Conservation (phyloP, 2,888 invertebrate species). For the Eucera pruinosa region DNA sequence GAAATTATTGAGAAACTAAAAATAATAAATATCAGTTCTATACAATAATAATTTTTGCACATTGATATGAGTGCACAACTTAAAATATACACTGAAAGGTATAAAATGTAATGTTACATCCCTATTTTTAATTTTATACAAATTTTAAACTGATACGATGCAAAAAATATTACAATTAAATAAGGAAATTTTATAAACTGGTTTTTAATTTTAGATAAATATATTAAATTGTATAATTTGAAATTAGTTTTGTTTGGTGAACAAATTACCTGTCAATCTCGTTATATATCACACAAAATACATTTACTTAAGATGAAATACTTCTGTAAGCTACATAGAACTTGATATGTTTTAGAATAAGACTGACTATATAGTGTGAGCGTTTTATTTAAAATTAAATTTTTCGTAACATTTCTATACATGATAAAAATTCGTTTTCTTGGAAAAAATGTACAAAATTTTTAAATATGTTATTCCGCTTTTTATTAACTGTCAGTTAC, state of each 20-base stretch:
- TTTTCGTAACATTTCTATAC: neutral
- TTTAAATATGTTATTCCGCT: neutral
- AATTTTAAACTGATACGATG: neutral
- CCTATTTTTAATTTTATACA: slow-evolving; percentile 16
- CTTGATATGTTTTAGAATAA: slow-evolving; percentile 2
- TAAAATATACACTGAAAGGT: neutral
- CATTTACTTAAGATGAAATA: slow-evolving; percentile 17
- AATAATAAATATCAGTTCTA: slow-evolving; percentile 3
- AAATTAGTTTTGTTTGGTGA: too few species aligned
- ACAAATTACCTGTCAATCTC: too few species aligned
- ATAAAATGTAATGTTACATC: slow-evolving; percentile 5
- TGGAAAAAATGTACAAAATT: neutral
- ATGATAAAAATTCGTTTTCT: too few species aligned
- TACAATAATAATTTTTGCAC: slow-evolving; percentile 36
- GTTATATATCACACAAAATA: neutral
- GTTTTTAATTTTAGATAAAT: neutral
- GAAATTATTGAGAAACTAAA: neutral
- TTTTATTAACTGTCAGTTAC: neutral
- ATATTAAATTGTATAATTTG: too few species aligned
- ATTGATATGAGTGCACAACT: slow-evolving; percentile 22
- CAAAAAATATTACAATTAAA: neutral
- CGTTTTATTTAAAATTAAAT: too few species aligned
- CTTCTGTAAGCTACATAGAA: slow-evolving; percentile 4
- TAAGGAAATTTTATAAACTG: neutral
- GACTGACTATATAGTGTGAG: neutral